Percentiles rank a stretch among this genome's conserved stretches.
These are phyloP conservation scores for Caenorhabditis parvicauda DNA, from an alignment of 2,888 invertebrate genomes.

Conservation along the genomic window DNA sequence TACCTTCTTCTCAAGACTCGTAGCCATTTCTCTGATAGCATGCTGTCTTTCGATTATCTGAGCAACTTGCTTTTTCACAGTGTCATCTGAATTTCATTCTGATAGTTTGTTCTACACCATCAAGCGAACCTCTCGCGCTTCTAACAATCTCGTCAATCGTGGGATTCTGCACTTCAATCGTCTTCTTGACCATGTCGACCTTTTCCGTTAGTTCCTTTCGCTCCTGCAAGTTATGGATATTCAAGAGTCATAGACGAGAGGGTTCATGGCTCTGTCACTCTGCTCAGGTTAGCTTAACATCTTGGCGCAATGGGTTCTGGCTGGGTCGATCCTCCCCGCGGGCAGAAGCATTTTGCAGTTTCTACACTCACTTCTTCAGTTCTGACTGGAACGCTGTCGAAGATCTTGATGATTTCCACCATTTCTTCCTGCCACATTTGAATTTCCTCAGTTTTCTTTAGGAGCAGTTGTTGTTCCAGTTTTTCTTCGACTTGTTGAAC, in stretches of 20 bases:
- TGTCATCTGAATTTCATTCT: not conserved
- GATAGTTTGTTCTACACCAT: not conserved
- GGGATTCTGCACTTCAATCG: constrained; percentile 26
- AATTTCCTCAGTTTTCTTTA: constrained; percentile 30
- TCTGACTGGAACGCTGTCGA: constrained; percentile 28
- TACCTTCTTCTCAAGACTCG: constrained; percentile 21
- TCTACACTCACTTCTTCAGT: constrained; percentile 14
- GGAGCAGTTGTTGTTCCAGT: constrained; percentile 18
- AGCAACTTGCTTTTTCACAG: constrained; percentile 15
- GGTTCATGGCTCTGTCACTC: too few species aligned
- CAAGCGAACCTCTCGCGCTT: constrained; percentile 12
- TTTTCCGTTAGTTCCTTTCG: constrained; percentile 28
- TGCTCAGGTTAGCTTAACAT: too few species aligned
- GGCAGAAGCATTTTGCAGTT: not conserved
- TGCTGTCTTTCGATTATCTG: constrained; percentile 24
- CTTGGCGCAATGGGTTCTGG: too few species aligned
- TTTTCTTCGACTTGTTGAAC: constrained; percentile 23
- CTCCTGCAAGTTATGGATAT: constrained; percentile 4
- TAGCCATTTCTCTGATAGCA: constrained; percentile 24
- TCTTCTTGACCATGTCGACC: constrained; percentile 24
- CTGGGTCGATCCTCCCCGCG: too few species aligned
- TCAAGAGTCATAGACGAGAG: too few species aligned
- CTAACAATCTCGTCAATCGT: constrained; percentile 24
- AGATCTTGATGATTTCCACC: constrained; percentile 31
- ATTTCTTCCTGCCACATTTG: constrained; percentile 29